Evolutionary conservation across 2,797 vertebrate species (phyloP), one percentile per base, ranked within the genome.

Genomic region (Typhlichthys subterraneus): DNA sequence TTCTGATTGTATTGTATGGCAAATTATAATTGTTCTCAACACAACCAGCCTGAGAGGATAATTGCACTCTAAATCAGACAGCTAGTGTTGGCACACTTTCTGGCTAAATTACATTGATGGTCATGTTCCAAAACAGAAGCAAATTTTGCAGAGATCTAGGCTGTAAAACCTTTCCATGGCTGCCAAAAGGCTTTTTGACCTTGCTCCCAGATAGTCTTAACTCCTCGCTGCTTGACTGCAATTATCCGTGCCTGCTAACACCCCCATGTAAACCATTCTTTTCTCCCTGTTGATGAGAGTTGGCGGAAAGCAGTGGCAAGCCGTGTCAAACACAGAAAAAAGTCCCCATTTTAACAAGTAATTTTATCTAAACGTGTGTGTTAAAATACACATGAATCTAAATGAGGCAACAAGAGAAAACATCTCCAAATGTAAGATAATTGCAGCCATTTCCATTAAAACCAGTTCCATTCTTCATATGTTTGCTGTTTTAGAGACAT

Each of bases 31-130:
- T 48, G 45, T 31, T 23, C 46, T 33, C 8, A 49, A 59, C 42
- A 57, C 42, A 48, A 48, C 45, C 38, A 57, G 56, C 50, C 29
- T 33, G 19, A 60, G 29, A 12, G 31, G 12, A 23, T 19, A 19
- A 6, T 47, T 50, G 47, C 11, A 87, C 83, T 77, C 79, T 77
- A 85, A 83, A 89, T 88, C 85, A 82, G 72, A 72, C 82, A 72
- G 81, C 85, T 79, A 83, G 74, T 69, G 78, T 84, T 85, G 87
- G 86, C 85, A 85, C 74, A 79, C 69, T 12, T 33, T 15, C 63
- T 46, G 69, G 79, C 76, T 83, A 81, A 85, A 85, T 88, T 79
- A 90, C 84, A 76, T 73, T 47, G 63, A 77, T 86, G 87, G 76
- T 87, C 66, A 63, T 57, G 65, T 74, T 88, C 83, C 86, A 83